phyloP scores from a whole-genome alignment of 2,797 vertebrate genomes.

The Heterohyrax brucei region DNA sequence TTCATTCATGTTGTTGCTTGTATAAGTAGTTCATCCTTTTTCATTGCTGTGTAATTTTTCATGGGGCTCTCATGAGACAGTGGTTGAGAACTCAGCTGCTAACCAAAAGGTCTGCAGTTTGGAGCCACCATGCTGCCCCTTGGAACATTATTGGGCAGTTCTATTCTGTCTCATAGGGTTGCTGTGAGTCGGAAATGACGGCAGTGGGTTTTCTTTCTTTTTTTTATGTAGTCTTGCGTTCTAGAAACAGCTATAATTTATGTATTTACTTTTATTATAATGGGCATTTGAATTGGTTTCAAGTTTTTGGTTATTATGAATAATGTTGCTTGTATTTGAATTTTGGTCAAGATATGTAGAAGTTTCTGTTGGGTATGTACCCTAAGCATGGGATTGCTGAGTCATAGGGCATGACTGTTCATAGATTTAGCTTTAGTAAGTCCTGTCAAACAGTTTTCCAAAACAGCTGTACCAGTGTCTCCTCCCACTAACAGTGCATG shows the following conservation, averaged over 20 bases:
- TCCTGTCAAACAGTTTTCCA: neutral
- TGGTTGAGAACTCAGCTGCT: too few relatives aligned
- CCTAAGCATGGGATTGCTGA: neutral
- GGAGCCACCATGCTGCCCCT: too few relatives aligned
- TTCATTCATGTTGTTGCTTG: neutral
- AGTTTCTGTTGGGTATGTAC: neutral
- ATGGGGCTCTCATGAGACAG: too few relatives aligned
- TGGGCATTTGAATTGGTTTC: neutral
- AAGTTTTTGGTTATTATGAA: neutral
- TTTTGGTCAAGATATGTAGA: neutral
- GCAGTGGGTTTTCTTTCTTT: too few relatives aligned
- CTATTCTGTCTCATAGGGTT: too few relatives aligned
- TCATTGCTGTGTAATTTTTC: too few relatives aligned
- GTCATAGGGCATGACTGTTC: neutral
- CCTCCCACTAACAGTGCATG: neutral
- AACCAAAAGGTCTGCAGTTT: too few relatives aligned
- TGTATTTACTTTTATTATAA: neutral
- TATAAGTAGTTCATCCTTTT: too few relatives aligned
- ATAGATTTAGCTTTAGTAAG: neutral
- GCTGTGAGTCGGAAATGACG: too few relatives aligned
- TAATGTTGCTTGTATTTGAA: neutral
- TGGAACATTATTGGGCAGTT: too few relatives aligned
- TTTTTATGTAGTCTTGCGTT: neutral
- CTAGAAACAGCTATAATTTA: neutral
- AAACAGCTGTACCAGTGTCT: too few relatives aligned